Conservation (phyloP, 2,797 vertebrate species). For the Echiichthys vipera region DNA sequence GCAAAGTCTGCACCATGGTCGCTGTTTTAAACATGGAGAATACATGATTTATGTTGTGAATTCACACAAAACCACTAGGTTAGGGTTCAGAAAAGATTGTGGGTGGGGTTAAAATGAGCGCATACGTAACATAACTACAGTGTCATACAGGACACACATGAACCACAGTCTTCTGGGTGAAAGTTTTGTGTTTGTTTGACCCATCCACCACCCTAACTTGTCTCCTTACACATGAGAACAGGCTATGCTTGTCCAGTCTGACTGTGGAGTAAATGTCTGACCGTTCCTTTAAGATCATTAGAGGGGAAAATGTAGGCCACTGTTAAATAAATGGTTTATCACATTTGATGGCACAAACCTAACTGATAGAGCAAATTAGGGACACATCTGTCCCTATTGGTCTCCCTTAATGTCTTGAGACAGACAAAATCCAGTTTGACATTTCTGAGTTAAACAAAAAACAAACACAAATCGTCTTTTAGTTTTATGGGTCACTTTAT, state of each 20-base stretch:
- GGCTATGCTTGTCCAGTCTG: not conserved
- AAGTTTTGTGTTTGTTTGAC: too few relatives aligned
- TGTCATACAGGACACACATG: too few relatives aligned
- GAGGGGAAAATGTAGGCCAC: conserved; percentile 26
- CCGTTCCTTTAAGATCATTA: conserved; percentile 3
- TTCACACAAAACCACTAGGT: too few relatives aligned
- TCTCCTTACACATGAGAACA: too few relatives aligned
- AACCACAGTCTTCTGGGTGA: too few relatives aligned
- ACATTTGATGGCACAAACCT: conserved; percentile 17
- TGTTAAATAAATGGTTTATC: conserved; percentile 17
- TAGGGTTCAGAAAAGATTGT: too few relatives aligned
- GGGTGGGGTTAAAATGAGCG: too few relatives aligned
- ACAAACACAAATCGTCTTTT: not conserved
- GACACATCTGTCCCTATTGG: conserved; percentile 13
- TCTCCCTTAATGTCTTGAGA: conserved; percentile 16
- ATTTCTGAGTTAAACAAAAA: conserved; percentile 4
- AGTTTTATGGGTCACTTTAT: conserved; percentile 34
- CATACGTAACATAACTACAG: too few relatives aligned
- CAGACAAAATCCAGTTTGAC: conserved; percentile 10
- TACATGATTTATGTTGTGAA: too few relatives aligned
- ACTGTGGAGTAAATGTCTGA: not conserved
- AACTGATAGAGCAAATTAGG: conserved; percentile 34
- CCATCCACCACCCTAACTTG: too few relatives aligned
- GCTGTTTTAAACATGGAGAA: too few relatives aligned
- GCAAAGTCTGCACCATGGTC: too few relatives aligned